phyloP scores from a whole-genome alignment of 2,113 vertebrate species.

The Anarhynchus alexandrinus region DNA sequence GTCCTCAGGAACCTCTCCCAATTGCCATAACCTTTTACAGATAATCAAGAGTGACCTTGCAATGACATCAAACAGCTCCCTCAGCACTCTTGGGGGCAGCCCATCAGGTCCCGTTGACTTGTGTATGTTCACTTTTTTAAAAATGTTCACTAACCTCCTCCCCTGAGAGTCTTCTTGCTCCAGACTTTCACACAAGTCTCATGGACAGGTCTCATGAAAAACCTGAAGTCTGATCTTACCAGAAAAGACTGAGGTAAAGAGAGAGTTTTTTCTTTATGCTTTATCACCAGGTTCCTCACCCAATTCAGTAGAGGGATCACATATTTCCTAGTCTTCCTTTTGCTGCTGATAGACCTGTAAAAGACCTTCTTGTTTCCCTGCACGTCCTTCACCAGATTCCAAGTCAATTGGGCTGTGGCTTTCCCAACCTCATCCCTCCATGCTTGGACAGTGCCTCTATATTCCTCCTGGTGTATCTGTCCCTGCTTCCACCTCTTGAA shows the following conservation, averaged over 20 bases:
- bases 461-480: background rate
- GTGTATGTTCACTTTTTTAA: background rate
- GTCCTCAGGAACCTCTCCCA: background rate
- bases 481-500: background rate
- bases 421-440: background rate
- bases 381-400: background rate
- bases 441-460: background rate
- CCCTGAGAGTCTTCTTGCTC: background rate
- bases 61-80: background rate
- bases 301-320: background rate
- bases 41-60: background rate
- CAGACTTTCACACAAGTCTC: background rate
- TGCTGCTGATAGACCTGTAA: background rate
- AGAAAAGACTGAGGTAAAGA: background rate
- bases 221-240: background rate
- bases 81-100: fast-evolving
- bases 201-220: background rate
- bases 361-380: background rate
- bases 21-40: background rate
- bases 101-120: background rate
- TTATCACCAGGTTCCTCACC: background rate
- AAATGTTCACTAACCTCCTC: background rate
- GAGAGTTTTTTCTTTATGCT: background rate
- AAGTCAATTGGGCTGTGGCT: background rate
- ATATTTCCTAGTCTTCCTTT: background rate